Base-by-base conservation (phyloP, 2,888 invertebrate genomes). In the Harpagoxenus sublaevis region DNA sequence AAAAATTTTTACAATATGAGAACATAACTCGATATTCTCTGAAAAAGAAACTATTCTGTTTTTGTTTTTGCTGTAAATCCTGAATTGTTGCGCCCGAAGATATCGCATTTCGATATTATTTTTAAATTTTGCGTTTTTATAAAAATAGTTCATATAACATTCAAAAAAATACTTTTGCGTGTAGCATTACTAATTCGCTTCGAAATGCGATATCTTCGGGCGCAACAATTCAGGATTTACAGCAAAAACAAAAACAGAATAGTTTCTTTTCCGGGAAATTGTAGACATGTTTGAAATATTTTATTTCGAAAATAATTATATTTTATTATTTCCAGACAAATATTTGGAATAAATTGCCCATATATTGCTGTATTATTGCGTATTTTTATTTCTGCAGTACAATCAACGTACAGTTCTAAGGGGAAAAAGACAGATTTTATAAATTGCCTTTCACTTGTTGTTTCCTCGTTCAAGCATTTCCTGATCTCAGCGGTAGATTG, bases 401-500 rank as follows among this genome's bases (percentile, higher is more conserved):
- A 28, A 31, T 68, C 28, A 55, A 31, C 5, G n/a, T 55, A 48
- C 15, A 39, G 6, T 10, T 78, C n/a, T 28, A 8, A 51, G 51
- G 31, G 57, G 15, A 18, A 23, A 45, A 45, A 42, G 65, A 55
- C 12, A 23, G 60, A 57, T 53, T 63, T 65, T 71, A 77, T 60
- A 45, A 78, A 55, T 42, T 77, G 75, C 78, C 83, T 77, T 87
- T 88, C 75, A 82, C 84, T 89, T 74, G 70, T 86, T 88, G 68
- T 73, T 84, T 84, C 75, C 60, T 65, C 81, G 65, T 75, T 81
- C 84, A 82, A 60, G 45, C 83, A 87, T 86, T 90, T 87, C 86
- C 86, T 90, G 91, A 91, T 90, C 89, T 91, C 84, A 86, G 82
- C 84, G 83, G 88, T 86, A 90, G 89, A 91, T 90, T 90, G 90